These are phyloP conservation scores for Harpagoxenus sublaevis DNA, from an alignment of 2,888 invertebrate genomes.

Conservation along the genomic window DNA sequence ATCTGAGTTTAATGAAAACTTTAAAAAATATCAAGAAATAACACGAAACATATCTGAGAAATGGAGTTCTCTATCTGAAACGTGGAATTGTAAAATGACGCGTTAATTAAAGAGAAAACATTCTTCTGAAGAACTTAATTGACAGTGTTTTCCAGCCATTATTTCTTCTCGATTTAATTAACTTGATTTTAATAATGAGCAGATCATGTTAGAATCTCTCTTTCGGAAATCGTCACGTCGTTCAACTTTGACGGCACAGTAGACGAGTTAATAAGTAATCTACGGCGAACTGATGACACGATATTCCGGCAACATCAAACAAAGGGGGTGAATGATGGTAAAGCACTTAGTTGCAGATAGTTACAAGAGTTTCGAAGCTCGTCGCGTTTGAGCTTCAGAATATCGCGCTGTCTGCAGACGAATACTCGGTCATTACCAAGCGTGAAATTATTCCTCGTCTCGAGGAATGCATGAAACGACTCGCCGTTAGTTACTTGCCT, in stretches of 20 bases:
- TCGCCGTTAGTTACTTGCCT: conserved; percentile 16
- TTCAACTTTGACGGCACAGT: not conserved
- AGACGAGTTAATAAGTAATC: conserved; percentile 23
- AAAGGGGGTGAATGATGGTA: conserved; percentile 25
- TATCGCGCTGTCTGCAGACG: not conserved
- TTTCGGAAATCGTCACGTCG: conserved; percentile 3
- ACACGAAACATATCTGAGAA: not conserved
- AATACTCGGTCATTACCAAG: conserved; percentile 36
- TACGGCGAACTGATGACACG: not conserved
- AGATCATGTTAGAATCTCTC: not conserved
- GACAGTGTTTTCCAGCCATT: not conserved
- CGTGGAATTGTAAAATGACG: not conserved
- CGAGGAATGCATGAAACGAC: conserved; percentile 21
- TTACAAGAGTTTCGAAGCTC: conserved; percentile 28
- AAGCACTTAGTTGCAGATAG: conserved; percentile 28
- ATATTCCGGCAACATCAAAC: conserved; percentile 15
- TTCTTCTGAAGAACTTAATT: not conserved
- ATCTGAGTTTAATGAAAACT: conserved; percentile 32
- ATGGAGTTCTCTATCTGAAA: not conserved
- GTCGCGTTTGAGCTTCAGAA: not conserved
- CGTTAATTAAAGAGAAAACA: conserved; percentile 14
- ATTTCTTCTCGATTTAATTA: conserved; percentile 29
- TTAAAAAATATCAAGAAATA: conserved; percentile 5
- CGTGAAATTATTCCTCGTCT: conserved; percentile 44
- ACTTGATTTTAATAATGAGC: conserved; percentile 5